Evolutionary conservation across 2,888 invertebrate genomes (phyloP).

Genomic region (Amphipoea oculea): DNA sequence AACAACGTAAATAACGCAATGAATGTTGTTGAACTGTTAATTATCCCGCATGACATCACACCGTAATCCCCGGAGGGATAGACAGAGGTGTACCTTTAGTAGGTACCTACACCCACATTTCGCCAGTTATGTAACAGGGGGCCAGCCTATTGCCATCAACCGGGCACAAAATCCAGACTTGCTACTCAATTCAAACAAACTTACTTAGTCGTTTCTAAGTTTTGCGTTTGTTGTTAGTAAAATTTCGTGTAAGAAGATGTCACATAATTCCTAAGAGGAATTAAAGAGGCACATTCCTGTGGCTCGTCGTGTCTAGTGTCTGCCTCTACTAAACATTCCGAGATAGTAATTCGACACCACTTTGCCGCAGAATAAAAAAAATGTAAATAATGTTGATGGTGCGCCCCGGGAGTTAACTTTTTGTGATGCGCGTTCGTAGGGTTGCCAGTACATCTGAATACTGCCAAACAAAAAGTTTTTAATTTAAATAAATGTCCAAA

Average conservation of each 20-base stretch:
- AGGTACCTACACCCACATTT: not conserved
- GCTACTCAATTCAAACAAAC: not conserved
- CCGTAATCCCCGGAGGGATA: not conserved
- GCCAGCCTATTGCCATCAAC: not conserved
- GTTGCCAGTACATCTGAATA: slow-evolving; percentile 52
- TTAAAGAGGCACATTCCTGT: slow-evolving; percentile 72
- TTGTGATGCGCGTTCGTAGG: slow-evolving; percentile 73
- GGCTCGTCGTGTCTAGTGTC: slow-evolving; percentile 68
- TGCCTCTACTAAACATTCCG: slow-evolving; percentile 83
- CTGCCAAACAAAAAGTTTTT: slow-evolving; percentile 14
- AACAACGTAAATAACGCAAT: no score
- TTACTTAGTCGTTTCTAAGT: not conserved
- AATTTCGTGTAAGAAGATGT: slow-evolving; percentile 32
- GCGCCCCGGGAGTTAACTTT: slow-evolving; percentile 80
- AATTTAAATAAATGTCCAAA: not conserved
- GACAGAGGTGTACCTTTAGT: not conserved
- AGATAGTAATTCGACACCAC: slow-evolving; percentile 88
- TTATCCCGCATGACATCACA: no score
- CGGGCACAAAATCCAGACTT: not conserved
- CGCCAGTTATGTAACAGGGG: not conserved
- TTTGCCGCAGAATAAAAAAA: slow-evolving; percentile 81
- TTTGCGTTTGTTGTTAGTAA: slow-evolving; percentile 1
- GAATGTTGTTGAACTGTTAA: no score
- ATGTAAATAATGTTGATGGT: slow-evolving; percentile 84
- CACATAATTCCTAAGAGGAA: slow-evolving; percentile 61